A percentile compares a stretch with the other conserved stretches of the same genome.
phyloP scores from a whole-genome alignment of 2,113 vertebrate species.

The Isichthys henryi region DNA sequence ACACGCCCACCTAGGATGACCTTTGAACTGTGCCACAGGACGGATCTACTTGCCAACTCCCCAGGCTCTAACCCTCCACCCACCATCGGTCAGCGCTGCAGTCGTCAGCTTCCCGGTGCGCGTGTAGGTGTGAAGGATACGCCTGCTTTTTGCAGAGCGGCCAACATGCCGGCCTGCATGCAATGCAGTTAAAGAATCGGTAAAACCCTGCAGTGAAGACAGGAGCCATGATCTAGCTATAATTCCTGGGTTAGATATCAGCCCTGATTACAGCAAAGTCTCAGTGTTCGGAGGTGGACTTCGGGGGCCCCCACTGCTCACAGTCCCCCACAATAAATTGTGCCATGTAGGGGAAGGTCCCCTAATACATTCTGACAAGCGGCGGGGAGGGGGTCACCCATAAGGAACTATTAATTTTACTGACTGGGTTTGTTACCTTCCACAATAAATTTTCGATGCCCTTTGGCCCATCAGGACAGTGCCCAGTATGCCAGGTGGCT shows the following conservation, averaged over 20 bases:
- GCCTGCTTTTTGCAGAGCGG: neutral
- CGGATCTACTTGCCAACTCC: neutral
- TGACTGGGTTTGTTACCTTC: neutral
- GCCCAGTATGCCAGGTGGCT: neutral
- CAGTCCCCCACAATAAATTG: neutral
- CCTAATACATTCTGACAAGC: neutral
- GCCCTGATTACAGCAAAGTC: neutral
- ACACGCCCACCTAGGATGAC: conserved; percentile 75
- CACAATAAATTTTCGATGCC: neutral
- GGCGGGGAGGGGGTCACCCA: neutral
- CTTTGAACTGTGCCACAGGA: conserved; percentile 47
- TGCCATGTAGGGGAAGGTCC: neutral
- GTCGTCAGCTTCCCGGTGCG: neutral
- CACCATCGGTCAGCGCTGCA: neutral
- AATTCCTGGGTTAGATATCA: neutral
- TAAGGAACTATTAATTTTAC: neutral
- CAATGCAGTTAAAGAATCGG: neutral
- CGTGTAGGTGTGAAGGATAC: neutral
- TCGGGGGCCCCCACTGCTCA: neutral
- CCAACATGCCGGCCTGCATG: neutral
- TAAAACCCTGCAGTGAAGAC: neutral
- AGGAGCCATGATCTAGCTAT: neutral
- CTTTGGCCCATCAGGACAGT: neutral
- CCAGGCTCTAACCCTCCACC: neutral
- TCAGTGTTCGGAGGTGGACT: neutral